Percentiles rank a stretch among this genome's conserved stretches.
Evolutionary conservation across 2,888 invertebrate species (phyloP).

Genomic region (Volucella zonaria): DNA sequence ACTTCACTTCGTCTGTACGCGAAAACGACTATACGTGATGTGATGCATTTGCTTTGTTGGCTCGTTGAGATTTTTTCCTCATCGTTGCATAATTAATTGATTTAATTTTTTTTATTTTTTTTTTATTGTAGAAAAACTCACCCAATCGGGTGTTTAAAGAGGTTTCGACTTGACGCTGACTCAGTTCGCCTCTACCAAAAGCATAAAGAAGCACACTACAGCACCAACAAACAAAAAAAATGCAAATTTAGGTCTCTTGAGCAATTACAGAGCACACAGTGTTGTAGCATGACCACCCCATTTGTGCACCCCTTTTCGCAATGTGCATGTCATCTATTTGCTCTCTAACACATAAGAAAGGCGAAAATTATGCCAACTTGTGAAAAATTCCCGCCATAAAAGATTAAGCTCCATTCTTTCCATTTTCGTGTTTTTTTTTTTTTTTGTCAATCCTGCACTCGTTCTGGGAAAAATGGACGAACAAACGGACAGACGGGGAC

Average conservation of each 20-base stretch:
- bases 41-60: constrained; percentile 59
- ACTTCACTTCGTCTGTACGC: constrained; percentile 38
- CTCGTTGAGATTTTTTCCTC: constrained; percentile 63
- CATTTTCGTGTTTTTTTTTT: constrained; percentile 1
- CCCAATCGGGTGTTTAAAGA: constrained; percentile 56
- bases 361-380: constrained; percentile 73
- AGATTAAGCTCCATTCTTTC: constrained; percentile 65
- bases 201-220: constrained; percentile 12
- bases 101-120: constrained; percentile 50
- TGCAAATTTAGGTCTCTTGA: constrained; percentile 73
- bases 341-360: constrained; percentile 69
- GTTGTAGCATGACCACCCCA: constrained; percentile 48
- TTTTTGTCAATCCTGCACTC: constrained; percentile 67
- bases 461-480: constrained; percentile 45
- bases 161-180: constrained; percentile 52
- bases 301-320: constrained; percentile 60
- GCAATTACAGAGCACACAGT: constrained; percentile 62
- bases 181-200: constrained; percentile 21
- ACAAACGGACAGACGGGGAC: constrained; percentile 47
- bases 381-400: constrained; percentile 73
- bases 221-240: constrained; percentile 31
- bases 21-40: neutral
- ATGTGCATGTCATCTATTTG: constrained; percentile 73
- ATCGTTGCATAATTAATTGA: constrained; percentile 74
- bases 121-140: constrained; percentile 56